Percentiles rank a stretch among this genome's conserved stretches.
These are phyloP conservation scores for Streptopelia turtur DNA, from an alignment of 2,797 vertebrate species.

Conservation along the genomic window DNA sequence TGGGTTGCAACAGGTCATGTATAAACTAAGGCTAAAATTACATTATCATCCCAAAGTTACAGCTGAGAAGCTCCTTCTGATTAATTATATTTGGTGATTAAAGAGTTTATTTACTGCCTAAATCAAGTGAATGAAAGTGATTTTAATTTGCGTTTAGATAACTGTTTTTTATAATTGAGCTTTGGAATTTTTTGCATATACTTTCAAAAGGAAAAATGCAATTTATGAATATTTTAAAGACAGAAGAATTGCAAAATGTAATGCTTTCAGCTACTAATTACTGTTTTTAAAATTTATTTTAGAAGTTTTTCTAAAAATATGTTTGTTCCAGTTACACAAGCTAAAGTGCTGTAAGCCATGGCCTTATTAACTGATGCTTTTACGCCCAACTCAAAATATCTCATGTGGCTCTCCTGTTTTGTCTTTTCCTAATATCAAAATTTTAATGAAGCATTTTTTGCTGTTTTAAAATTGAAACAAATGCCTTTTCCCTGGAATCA, in stretches of 20 bases:
- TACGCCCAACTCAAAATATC: neutral
- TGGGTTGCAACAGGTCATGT: neutral
- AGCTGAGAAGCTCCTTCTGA: neutral
- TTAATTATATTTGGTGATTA: neutral
- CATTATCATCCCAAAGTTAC: neutral
- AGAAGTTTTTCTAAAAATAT: neutral
- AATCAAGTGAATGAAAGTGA: neutral
- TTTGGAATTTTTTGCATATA: neutral
- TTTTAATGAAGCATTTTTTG: neutral
- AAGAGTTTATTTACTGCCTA: neutral
- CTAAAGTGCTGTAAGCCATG: neutral
- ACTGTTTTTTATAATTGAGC: neutral
- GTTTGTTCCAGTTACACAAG: neutral
- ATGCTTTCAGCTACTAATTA: neutral
- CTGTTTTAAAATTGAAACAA: neutral
- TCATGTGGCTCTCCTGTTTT: neutral
- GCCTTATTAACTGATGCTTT: neutral
- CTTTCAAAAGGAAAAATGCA: neutral
- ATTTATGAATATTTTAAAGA: neutral
- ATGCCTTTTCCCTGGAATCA: neutral
- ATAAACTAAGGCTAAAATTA: neutral
- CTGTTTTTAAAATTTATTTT: neutral
- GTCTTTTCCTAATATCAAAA: neutral
- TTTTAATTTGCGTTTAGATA: neutral
- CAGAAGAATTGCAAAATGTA: neutral